Evolutionary conservation across 2,888 invertebrate species (phyloP).

Genomic region (Zygogramma bicolorata): DNA sequence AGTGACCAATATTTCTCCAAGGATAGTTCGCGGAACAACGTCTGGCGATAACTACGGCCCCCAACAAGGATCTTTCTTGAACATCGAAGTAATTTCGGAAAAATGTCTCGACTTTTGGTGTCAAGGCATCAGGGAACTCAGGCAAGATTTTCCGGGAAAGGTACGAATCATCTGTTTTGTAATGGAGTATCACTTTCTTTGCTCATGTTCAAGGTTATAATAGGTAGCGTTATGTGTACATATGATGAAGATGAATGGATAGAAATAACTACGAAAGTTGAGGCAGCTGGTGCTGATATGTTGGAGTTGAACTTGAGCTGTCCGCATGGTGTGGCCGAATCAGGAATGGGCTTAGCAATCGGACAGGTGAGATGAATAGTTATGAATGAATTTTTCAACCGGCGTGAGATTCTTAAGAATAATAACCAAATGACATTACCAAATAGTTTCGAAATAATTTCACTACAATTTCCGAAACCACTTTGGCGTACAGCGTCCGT

Average conservation of each 20-base stretch:
- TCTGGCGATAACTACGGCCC: conserved; percentile 94
- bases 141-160: conserved; percentile 91
- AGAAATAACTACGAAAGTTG: conserved; percentile 81
- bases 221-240: conserved; percentile 96
- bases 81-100: conserved; percentile 98
- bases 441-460: too few species aligned
- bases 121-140: conserved; percentile 86
- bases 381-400: neutral
- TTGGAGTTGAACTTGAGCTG: conserved; percentile 96
- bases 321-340: conserved; percentile 99
- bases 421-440: too few species aligned
- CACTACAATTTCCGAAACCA: too few species aligned
- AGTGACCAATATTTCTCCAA: conserved; percentile 96
- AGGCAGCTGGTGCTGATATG: conserved; percentile 91
- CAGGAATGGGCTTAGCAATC: conserved; percentile 98
- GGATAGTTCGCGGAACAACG: conserved; percentile 94
- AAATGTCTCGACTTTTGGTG: conserved; percentile 96
- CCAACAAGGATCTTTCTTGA: conserved; percentile 95
- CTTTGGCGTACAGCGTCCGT: too few species aligned
- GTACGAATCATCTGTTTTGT: conserved; percentile 64
- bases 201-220: conserved; percentile 74
- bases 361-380: conserved; percentile 79
- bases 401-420: neutral
- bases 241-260: conserved; percentile 91
- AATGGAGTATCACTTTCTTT: conserved; percentile 47